Base-by-base conservation (phyloP, 2,797 vertebrate species). In the Melanotaenia pygmaea region DNA sequence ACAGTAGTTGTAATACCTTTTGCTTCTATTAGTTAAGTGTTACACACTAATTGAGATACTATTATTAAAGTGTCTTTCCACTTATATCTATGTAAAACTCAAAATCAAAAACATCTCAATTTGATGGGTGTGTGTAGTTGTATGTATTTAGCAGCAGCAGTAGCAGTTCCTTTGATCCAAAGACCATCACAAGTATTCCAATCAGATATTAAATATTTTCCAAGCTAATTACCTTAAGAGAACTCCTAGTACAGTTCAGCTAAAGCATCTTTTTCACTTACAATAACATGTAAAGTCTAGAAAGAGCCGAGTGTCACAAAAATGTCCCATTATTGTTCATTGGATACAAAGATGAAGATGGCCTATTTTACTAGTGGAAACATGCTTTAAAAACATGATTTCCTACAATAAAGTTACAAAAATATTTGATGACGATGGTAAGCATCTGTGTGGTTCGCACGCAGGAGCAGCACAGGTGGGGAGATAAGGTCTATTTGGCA, bases 401-500 rank as follows among this genome's bases (percentile, higher is more conserved):
- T 53, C 28, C 47, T 16, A 35, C 5, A 20, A 51, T 30, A 22
- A 37, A 65, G 20, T n/a, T 3, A 20, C 18, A 18, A 9, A 64
- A 56, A 43, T 3, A 50, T 12, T 4, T n/a, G 43, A 67, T 3
- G 32, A 8, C 2, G 50, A 57, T 43, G 22, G 34, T 45, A 59
- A 57, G 77, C 94, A 94, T 53, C 88, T 95, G 94, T 71, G 40
- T 59, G 76, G 73, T 94, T 94, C 94, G 77, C 94, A 94, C 69
- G 71, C 20, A 38, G n/a, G 65, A 62, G 24, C 26, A 18, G 24
- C 26, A 62, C 70, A 61, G 67, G 47, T 43, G 3, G 26, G 53
- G 54, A 74, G 91, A 93, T 91, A 91, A 79, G 63, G 64, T 67
- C 13, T 91, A 80, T 92, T 89, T 91, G 67, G 43, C 64, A 82